These are phyloP conservation scores for Rugalucina vietnamica DNA, from an alignment of 2,888 invertebrate species.

Conservation along the genomic window DNA sequence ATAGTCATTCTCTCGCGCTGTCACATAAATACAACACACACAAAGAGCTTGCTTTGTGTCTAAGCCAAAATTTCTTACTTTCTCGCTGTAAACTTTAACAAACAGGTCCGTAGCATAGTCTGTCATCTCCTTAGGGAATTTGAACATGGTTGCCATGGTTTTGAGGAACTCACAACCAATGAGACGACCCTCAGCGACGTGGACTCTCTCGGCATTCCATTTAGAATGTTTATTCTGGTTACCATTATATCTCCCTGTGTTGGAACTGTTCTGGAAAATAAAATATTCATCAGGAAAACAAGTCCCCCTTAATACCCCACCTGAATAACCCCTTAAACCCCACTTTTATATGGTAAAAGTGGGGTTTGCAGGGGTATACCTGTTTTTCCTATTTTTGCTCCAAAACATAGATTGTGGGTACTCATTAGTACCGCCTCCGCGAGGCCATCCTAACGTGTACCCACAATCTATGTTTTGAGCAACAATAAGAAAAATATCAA, in stretches of 20 bases:
- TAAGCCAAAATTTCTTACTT: not conserved
- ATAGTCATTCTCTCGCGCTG: constrained; percentile 5
- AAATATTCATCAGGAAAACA: no score
- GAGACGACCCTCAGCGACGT: not conserved
- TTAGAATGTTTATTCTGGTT: not conserved
- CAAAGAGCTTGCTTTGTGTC: not conserved
- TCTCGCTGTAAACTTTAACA: not conserved
- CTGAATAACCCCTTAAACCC: no score
- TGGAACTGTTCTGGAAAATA: no score
- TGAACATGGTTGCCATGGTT: not conserved
- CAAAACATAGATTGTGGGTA: no score
- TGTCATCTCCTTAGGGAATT: not conserved
- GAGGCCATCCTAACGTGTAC: no score
- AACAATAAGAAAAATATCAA: no score
- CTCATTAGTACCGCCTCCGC: no score
- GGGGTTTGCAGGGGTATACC: no score
- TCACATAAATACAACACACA: not conserved
- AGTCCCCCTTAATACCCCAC: no score
- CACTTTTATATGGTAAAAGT: no score
- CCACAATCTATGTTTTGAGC: no score
- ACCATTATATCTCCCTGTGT: not conserved
- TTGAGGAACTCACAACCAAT: not conserved
- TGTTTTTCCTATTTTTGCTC: no score
- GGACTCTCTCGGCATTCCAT: not conserved
- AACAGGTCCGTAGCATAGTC: not conserved